phyloP scores from a whole-genome alignment of 2,113 vertebrate species.

The Poeciliopsis turrubarensis region DNA sequence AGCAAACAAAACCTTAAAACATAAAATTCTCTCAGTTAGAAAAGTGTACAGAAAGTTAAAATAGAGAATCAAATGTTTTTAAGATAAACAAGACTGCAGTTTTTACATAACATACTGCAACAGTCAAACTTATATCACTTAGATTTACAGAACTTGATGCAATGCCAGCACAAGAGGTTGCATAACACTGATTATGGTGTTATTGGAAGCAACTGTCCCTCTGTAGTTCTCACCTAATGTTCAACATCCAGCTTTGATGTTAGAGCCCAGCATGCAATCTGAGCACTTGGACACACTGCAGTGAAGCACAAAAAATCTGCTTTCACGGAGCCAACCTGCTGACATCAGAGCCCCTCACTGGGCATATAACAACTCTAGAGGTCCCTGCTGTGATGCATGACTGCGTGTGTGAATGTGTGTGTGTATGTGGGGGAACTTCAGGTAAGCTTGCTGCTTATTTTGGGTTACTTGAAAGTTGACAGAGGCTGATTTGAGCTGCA shows the following conservation, averaged over 20 bases:
- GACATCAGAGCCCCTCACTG: conserved; percentile 26
- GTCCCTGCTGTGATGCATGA: conserved; percentile 21
- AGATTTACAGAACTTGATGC: conserved; percentile 25
- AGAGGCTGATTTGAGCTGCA: conserved; percentile 19
- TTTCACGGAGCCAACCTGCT: conserved; percentile 16
- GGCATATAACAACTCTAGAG: conserved; percentile 24
- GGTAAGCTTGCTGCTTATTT: conserved; percentile 11
- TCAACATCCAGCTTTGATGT: conserved; percentile 14
- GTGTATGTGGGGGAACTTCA: neutral
- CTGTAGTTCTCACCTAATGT: conserved; percentile 10
- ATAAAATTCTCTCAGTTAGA: neutral
- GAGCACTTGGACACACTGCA: conserved; percentile 30
- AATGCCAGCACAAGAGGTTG: conserved; percentile 26
- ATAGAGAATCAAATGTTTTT: neutral
- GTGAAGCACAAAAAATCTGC: conserved; percentile 40
- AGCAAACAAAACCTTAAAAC: neutral
- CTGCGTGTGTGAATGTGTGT: neutral
- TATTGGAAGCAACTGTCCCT: conserved; percentile 2
- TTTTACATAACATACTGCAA: neutral
- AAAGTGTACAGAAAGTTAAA: neutral
- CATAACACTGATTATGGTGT: conserved; percentile 22
- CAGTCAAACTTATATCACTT: neutral
- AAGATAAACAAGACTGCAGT: no score
- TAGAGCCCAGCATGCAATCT: conserved; percentile 17
- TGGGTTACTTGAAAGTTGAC: conserved; percentile 22